Conservation (phyloP, 2,113 vertebrate genomes). For the Actenoides hombroni region DNA sequence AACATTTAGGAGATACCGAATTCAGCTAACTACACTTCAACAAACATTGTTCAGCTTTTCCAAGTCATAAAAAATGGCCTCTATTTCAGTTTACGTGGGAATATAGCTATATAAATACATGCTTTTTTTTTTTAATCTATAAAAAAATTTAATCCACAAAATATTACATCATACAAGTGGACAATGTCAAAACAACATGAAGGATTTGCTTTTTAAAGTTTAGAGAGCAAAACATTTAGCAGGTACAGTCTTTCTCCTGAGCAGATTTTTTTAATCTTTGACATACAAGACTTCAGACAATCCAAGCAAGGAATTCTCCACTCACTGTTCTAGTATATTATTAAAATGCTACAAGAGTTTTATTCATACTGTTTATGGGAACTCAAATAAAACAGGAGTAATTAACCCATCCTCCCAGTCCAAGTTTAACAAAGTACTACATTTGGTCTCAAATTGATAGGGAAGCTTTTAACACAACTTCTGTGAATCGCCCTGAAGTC, state of each 20-base stretch:
- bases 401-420: not conserved
- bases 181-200: not conserved
- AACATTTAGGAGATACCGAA: not conserved
- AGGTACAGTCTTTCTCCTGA: not conserved
- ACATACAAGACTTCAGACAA: not conserved
- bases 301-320: not conserved
- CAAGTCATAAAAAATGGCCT: not conserved
- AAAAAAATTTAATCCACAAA: not conserved
- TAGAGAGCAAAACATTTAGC: not conserved
- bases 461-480: not conserved
- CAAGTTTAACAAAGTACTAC: not conserved
- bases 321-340: not conserved
- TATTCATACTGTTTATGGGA: not conserved
- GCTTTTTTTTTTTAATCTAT: not conserved
- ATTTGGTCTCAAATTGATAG: not conserved
- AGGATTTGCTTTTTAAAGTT: not conserved
- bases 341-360: not conserved
- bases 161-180: not conserved
- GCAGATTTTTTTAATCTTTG: not conserved
- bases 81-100: not conserved
- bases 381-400: not conserved
- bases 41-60: not conserved
- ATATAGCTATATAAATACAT: not conserved
- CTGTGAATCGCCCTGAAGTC: not conserved
- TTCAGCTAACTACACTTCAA: not conserved